These are phyloP conservation scores for Rhea americana DNA, from an alignment of 2,113 vertebrate species.

Conservation along the genomic window DNA sequence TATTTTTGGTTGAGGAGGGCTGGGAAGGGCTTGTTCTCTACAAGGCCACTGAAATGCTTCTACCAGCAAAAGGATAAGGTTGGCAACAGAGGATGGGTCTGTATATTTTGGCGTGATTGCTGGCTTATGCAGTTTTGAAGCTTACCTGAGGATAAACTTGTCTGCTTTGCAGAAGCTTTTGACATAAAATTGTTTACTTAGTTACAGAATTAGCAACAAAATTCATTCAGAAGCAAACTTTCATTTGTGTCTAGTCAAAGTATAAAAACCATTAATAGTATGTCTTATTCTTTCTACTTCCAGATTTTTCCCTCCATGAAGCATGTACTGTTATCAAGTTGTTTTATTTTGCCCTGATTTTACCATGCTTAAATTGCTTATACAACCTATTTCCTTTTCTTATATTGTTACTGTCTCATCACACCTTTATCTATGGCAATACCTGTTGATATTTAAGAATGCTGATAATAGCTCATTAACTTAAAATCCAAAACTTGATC, in stretches of 20 bases:
- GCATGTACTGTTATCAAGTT: neutral
- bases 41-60: neutral
- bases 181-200: neutral
- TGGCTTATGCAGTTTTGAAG: neutral
- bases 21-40: neutral
- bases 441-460: neutral
- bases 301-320: neutral
- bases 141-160: fast-evolving
- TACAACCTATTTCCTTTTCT: neutral
- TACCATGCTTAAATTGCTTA: neutral
- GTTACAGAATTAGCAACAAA: too few relatives aligned
- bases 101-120: neutral
- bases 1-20: neutral
- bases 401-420: neutral
- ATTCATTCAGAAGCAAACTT: too few relatives aligned
- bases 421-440: neutral
- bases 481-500: neutral
- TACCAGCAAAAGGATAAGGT: fast-evolving
- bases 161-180: neutral
- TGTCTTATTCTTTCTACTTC: neutral
- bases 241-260: neutral
- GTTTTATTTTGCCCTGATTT: neutral
- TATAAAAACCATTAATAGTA: neutral
- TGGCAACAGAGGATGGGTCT: neutral
- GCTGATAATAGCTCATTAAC: neutral